phyloP scores from a whole-genome alignment of 2,797 vertebrate genomes.

The Phataginus tetradactyla region DNA sequence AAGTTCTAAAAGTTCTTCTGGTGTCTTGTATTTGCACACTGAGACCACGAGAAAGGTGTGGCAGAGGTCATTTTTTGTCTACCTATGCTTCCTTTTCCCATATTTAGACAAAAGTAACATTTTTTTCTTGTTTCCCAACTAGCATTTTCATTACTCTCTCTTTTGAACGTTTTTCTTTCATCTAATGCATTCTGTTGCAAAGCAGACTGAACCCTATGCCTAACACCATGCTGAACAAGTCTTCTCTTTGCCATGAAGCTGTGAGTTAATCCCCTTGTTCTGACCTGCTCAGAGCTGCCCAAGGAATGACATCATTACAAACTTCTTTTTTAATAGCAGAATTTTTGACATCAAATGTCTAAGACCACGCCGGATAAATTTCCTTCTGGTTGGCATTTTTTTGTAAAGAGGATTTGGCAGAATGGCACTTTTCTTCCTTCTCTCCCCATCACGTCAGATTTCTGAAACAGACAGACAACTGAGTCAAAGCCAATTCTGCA shows the following conservation, averaged over 20 bases:
- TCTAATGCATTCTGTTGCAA: not conserved
- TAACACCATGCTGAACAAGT: not conserved
- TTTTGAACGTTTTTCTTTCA: constrained; percentile 3
- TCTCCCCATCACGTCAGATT: constrained; percentile 24
- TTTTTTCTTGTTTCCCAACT: constrained; percentile 18
- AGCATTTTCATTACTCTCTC: not conserved
- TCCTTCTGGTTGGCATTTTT: constrained; percentile 57
- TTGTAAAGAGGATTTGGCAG: constrained; percentile 48
- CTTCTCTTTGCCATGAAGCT: not conserved
- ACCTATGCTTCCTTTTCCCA: not conserved
- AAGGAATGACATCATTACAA: constrained; percentile 36
- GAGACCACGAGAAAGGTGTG: not conserved
- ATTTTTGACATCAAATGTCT: constrained; percentile 49
- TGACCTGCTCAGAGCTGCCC: not conserved
- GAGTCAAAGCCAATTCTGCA: constrained; percentile 49
- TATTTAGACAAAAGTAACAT: not conserved
- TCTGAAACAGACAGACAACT: constrained; percentile 61
- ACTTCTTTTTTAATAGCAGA: not conserved
- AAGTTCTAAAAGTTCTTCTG: constrained; percentile 37
- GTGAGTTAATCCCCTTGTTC: not conserved
- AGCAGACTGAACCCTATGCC: not conserved
- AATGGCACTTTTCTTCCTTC: constrained; percentile 43
- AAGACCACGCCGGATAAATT: constrained; percentile 22
- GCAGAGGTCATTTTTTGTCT: not conserved
- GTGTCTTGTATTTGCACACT: not conserved